Percentiles rank a stretch among this genome's conserved stretches.
phyloP scores from a whole-genome alignment of 2,888 invertebrate genomes.

The Eupithecia exiguata region DNA sequence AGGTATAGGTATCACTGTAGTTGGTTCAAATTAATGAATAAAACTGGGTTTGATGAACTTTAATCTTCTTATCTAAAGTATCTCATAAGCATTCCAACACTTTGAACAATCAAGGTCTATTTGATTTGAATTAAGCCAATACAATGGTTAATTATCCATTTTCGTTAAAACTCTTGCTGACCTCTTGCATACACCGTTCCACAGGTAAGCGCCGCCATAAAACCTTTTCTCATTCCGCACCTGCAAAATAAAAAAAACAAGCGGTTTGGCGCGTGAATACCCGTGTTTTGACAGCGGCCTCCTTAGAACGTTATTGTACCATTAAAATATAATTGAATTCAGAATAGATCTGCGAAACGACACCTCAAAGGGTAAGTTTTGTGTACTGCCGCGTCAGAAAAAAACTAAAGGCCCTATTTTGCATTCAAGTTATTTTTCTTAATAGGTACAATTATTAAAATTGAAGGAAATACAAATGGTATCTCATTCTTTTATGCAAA shows the following conservation, averaged over 20 bases:
- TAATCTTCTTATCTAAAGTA: too few species aligned
- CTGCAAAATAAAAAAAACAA: slow-evolving; percentile 68
- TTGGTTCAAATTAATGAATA: too few species aligned
- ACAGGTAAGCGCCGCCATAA: slow-evolving; percentile 73
- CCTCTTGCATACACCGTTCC: slow-evolving; percentile 43
- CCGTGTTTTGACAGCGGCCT: slow-evolving; percentile 78
- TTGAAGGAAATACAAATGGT: too few species aligned
- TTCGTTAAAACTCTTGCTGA: slow-evolving; percentile 11
- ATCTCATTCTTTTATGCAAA: too few species aligned
- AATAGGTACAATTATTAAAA: not conserved
- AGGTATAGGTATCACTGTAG: too few species aligned
- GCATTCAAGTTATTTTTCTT: not conserved
- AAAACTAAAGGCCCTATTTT: not conserved
- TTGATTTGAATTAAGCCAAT: too few species aligned
- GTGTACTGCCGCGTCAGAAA: slow-evolving; percentile 19
- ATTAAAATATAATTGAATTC: slow-evolving; percentile 57
- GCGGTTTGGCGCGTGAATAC: slow-evolving; percentile 54
- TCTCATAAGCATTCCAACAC: too few species aligned
- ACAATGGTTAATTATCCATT: not conserved
- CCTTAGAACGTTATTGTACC: slow-evolving; percentile 59
- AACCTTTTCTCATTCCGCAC: slow-evolving; percentile 71
- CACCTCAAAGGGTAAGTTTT: slow-evolving; percentile 40
- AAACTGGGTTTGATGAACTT: too few species aligned
- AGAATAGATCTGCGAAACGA: slow-evolving; percentile 51
- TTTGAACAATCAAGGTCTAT: not conserved